Conservation (phyloP, 2,888 invertebrate genomes). For the Xanthia togata region DNA sequence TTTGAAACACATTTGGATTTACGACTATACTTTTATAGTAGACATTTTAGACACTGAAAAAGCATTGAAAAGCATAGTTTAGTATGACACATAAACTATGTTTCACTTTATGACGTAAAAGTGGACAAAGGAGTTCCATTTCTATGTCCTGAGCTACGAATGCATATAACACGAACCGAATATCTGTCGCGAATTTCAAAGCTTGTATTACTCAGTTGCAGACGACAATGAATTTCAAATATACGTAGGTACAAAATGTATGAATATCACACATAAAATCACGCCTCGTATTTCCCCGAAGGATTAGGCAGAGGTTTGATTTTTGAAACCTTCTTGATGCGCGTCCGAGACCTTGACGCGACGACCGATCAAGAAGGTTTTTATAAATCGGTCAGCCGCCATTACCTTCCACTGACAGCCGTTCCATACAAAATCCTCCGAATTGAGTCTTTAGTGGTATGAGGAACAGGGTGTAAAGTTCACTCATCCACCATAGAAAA, state of each 20-base stretch:
- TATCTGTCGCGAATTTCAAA: constrained; percentile 36
- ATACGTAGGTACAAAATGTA: neutral
- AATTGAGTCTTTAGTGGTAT: too few relatives aligned
- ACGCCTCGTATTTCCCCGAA: too few relatives aligned
- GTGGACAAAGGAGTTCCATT: constrained; percentile 23
- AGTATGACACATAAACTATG: neutral
- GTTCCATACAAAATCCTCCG: too few relatives aligned
- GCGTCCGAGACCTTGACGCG: too few relatives aligned
- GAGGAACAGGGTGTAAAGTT: too few relatives aligned
- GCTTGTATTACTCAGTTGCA: constrained; percentile 14
- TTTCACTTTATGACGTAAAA: constrained; percentile 7
- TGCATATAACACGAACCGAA: constrained; percentile 28
- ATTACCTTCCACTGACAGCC: too few relatives aligned
- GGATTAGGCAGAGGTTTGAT: too few relatives aligned
- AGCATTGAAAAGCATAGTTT: neutral
- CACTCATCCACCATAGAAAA: too few relatives aligned
- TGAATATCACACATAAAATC: neutral
- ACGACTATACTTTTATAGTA: neutral
- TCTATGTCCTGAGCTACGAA: constrained; percentile 20
- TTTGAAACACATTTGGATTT: neutral
- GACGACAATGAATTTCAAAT: constrained; percentile 41
- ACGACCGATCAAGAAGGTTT: too few relatives aligned
- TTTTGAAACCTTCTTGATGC: too few relatives aligned
- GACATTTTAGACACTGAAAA: neutral
- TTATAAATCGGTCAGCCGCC: too few relatives aligned